phyloP scores from a whole-genome alignment of 2,113 vertebrate genomes.

The Dendropsophus ebraccatus region DNA sequence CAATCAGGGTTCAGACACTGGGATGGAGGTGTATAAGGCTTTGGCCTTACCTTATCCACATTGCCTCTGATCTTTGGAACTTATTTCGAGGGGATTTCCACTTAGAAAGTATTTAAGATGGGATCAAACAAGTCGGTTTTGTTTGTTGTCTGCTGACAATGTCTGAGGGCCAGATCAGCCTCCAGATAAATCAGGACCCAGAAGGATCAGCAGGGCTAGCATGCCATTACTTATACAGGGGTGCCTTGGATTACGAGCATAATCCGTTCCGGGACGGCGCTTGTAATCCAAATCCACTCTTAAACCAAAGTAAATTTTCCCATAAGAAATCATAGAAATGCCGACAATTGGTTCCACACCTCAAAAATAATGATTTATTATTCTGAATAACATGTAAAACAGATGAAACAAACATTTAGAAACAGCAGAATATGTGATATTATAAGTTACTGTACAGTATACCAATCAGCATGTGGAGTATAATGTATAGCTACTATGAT shows the following conservation, averaged over 20 bases:
- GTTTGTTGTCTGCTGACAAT: background rate
- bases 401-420: too few species aligned
- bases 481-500: too few species aligned
- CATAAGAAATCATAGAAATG: too few species aligned
- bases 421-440: too few species aligned
- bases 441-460: too few species aligned
- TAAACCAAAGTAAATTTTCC: too few species aligned
- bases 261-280: background rate
- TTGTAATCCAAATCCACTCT: too few species aligned
- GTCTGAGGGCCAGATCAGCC: background rate
- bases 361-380: too few species aligned
- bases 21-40: background rate
- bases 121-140: background rate
- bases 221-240: background rate
- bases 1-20: background rate
- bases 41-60: background rate
- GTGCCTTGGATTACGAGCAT: background rate
- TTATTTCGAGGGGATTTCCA: constrained; percentile 3
- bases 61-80: background rate
- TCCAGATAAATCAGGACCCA: background rate
- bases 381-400: too few species aligned
- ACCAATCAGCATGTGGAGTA: too few species aligned
- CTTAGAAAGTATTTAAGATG: background rate
- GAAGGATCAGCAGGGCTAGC: background rate
- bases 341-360: too few species aligned